Evolutionary conservation across 2,113 vertebrate species (phyloP).

Genomic region (Eulacestoma nigropectus): DNA sequence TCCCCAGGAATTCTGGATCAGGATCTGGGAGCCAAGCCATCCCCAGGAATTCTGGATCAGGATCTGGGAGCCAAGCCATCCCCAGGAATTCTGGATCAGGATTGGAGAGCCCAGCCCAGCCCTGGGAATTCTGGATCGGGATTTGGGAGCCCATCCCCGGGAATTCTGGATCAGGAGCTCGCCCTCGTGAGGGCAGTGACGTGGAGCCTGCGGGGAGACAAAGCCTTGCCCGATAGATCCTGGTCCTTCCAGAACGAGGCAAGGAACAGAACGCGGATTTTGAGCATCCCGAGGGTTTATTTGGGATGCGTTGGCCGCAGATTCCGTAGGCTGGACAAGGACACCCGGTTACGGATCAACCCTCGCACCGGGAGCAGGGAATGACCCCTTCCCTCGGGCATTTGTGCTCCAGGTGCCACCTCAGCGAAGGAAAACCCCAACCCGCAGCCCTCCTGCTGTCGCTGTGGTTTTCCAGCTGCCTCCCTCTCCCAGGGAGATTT

Average conservation of each 20-base stretch:
- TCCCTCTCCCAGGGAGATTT: background rate
- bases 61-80: too few species aligned
- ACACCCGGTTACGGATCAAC: fast-evolving
- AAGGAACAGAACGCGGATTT: background rate
- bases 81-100: too few species aligned
- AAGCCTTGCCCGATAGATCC: fast-evolving
- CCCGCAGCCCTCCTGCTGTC: fast-evolving
- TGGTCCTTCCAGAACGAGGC: fast-evolving
- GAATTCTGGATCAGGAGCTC: background rate
- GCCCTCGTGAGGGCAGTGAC: fast-evolving
- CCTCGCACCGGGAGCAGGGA: fast-evolving
- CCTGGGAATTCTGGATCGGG: background rate
- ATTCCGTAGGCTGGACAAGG: fast-evolving
- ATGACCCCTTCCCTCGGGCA: fast-evolving
- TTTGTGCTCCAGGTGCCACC: background rate
- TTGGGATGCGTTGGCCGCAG: fast-evolving
- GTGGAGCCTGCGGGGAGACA: background rate
- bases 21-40: too few species aligned
- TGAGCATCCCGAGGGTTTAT: fast-evolving
- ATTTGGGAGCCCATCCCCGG: background rate
- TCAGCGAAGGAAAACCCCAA: background rate
- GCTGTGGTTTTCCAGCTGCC: fast-evolving
- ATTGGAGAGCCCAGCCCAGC: background rate
- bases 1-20: background rate
- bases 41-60: background rate